A percentile compares a stretch with the other conserved stretches of the same genome.
Evolutionary conservation across 2,888 invertebrate genomes (phyloP).

Genomic region (Amorpha juglandis): DNA sequence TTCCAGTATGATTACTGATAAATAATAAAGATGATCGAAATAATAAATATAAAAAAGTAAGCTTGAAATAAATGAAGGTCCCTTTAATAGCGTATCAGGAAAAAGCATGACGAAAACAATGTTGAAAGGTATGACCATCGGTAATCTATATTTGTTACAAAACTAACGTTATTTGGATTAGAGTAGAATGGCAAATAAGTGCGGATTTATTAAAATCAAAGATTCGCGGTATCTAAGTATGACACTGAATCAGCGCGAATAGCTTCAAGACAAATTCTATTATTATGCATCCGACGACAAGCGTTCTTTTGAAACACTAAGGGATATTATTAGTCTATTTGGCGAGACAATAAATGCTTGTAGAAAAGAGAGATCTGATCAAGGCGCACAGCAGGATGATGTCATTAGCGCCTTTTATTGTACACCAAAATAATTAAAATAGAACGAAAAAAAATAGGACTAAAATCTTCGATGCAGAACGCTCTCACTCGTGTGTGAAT

Average conservation of each 20-base stretch:
- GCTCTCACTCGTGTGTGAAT: background rate
- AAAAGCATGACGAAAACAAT: too few relatives aligned
- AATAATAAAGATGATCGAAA: background rate
- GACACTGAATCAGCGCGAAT: constrained; percentile 1
- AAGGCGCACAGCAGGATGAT: constrained; percentile 8
- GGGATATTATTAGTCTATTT: constrained; percentile 22
- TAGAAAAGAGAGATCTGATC: constrained; percentile 14
- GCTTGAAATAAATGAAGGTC: too few relatives aligned
- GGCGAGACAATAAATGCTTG: constrained; percentile 12
- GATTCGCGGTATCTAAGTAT: background rate
- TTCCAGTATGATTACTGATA: background rate
- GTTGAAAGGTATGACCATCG: too few relatives aligned
- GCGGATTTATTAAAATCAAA: background rate
- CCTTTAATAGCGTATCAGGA: too few relatives aligned
- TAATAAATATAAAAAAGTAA: too few relatives aligned
- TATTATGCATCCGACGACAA: constrained; percentile 23
- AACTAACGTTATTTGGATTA: too few relatives aligned
- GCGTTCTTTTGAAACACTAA: constrained; percentile 25
- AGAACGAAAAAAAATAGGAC: constrained; percentile 1
- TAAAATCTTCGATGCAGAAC: background rate
- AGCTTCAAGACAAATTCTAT: constrained; percentile 23
- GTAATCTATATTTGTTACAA: too few relatives aligned
- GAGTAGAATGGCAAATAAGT: too few relatives aligned
- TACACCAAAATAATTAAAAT: background rate
- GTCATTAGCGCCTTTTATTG: constrained; percentile 5